phyloP scores from a whole-genome alignment of 2,888 invertebrate genomes.

The Drosophila bunnanda region DNA sequence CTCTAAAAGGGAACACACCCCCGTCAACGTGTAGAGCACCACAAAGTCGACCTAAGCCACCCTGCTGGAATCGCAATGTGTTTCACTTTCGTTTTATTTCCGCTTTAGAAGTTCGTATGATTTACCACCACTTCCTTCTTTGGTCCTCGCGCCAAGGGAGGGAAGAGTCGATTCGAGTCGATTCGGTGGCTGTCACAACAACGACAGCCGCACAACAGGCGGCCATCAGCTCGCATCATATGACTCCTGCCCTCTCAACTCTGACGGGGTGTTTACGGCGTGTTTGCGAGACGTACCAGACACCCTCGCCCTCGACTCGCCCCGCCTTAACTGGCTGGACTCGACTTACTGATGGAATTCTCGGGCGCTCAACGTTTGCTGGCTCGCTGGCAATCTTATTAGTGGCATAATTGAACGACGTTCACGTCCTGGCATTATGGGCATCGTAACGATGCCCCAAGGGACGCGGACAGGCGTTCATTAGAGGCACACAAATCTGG shows the following conservation, averaged over 20 bases:
- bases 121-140: slow-evolving; percentile 42
- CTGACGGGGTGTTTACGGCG: slow-evolving; percentile 50
- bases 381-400: slow-evolving; percentile 79
- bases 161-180: slow-evolving; percentile 15
- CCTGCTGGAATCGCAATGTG: slow-evolving; percentile 28
- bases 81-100: slow-evolving; percentile 51
- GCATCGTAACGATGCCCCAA: slow-evolving; percentile 55
- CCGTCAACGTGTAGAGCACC: slow-evolving; percentile 15
- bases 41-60: slow-evolving; percentile 24
- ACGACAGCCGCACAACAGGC: slow-evolving; percentile 51
- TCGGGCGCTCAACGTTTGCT: slow-evolving; percentile 49
- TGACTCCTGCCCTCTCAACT: slow-evolving; percentile 52
- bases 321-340: background rate
- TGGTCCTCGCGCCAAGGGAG: slow-evolving; percentile 8
- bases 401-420: slow-evolving; percentile 63
- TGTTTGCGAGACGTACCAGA: slow-evolving; percentile 34
- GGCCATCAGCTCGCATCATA: slow-evolving; percentile 49
- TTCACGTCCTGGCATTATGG: slow-evolving; percentile 51
- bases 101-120: slow-evolving; percentile 45
- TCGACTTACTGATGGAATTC: slow-evolving; percentile 60
- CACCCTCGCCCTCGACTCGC: slow-evolving; percentile 49
- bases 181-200: slow-evolving; percentile 53
- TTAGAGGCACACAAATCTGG: slow-evolving; percentile 56
- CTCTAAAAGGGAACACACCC: slow-evolving; percentile 2
- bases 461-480: slow-evolving; percentile 54